Evolutionary conservation across 30 jellyfish, hydroid and myxozoan species (phyloP).

Genomic region (Haliclystus octoradiatus): DNA sequence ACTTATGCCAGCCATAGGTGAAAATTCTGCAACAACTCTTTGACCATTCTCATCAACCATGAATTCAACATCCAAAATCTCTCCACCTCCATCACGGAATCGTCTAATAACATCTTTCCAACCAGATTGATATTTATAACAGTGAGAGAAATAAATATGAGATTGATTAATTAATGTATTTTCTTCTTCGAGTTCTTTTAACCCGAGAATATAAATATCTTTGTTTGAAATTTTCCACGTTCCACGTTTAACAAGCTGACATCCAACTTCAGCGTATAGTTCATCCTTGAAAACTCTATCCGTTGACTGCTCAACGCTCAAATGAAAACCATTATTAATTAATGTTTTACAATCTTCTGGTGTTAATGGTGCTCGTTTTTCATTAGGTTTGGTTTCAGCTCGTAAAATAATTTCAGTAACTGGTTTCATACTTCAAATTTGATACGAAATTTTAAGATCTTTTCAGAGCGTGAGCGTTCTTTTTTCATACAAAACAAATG

Average conservation of each 20-base stretch:
- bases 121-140: constrained; percentile 53
- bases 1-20: constrained; percentile 53
- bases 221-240: constrained; percentile 44
- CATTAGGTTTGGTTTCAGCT: constrained; percentile 47
- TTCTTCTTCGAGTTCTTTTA: constrained; percentile 46
- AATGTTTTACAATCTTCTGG: constrained; percentile 55
- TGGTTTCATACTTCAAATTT: too few relatives aligned
- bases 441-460: too few relatives aligned
- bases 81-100: constrained; percentile 63
- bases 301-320: constrained; percentile 39
- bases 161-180: constrained; percentile 32
- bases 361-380: constrained; percentile 47
- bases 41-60: constrained; percentile 49
- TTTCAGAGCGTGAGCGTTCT: too few relatives aligned
- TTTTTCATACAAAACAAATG: too few relatives aligned
- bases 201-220: constrained; percentile 41
- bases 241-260: constrained; percentile 22
- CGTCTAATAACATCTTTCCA: constrained; percentile 43
- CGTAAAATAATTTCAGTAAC: too few relatives aligned
- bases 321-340: constrained; percentile 32
- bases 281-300: constrained; percentile 41
- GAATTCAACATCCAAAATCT: constrained; percentile 48
- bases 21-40: constrained; percentile 61
- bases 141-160: constrained; percentile 47
- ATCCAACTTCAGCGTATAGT: constrained; percentile 37